Base-by-base conservation (phyloP, 2,888 invertebrate genomes). In the Lomographa bimaculata region DNA sequence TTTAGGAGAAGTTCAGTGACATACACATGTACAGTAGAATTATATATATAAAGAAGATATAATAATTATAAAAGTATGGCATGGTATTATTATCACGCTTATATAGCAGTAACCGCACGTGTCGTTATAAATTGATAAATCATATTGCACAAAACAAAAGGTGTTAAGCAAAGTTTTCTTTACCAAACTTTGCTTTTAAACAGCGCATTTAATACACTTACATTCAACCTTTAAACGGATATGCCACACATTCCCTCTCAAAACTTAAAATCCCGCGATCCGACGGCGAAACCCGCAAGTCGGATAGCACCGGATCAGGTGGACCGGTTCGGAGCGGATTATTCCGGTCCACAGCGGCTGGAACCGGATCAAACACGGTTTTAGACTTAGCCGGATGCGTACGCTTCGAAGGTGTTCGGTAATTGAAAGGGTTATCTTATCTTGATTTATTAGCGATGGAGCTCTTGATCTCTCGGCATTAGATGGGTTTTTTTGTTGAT, bases 361-460 rank as follows among this genome's bases (percentile, higher is more conserved):
- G 62, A 71, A 81, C 79, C 75, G 80, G 84, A 80, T 81, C 82
- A 73, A 79, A 82, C 79, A 79, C 79, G 82, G 75, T 82, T 84
- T 79, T 69, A 73, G 83, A 83, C 82, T 80, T 79, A 82, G 73
- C 70, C 71, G 76, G 72, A 64, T 64, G 57, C 60, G 59, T 57
- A 26, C 41, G 41, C 35, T 20, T 10, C 23, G 60, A 69, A 78
- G 77, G 72, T 74, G 57, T 71, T 69, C 70, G 58, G 64, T 67
- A 66, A 60, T 64, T 62, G 58, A 65, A 60, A 57, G 51, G 58
- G 58, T 57, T 60, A 43, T 36, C 50, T 45, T 47, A 42, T 20
- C 44, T 47, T 47, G 43, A 37, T 25, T 51, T 44, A 44, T 50
- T 42, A 16, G 23, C 21, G 40, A 39, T 38, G 3, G 9, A 45